Percentiles rank a stretch among this genome's conserved stretches.
Conservation (phyloP, 2,113 vertebrate genomes). For the Dermatemys mawii region DNA sequence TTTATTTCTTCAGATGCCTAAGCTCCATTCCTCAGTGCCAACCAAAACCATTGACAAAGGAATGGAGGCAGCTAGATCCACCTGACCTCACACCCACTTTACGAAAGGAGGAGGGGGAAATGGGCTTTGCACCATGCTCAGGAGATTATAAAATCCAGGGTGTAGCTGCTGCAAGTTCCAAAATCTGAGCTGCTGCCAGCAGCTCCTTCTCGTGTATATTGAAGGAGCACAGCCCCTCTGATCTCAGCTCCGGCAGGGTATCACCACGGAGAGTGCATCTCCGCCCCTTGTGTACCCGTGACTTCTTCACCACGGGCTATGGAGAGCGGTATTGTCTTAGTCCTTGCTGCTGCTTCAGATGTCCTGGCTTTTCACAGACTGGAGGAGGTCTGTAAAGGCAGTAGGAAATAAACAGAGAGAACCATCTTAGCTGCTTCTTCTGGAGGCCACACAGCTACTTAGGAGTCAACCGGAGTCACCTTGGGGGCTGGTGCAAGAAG, state of each 20-base stretch:
- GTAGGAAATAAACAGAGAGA: background rate
- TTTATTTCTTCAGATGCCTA: background rate
- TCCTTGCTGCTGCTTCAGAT: background rate
- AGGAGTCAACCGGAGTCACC: background rate
- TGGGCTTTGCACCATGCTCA: background rate
- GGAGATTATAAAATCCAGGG: background rate
- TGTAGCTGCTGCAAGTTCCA: background rate
- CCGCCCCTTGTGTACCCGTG: background rate
- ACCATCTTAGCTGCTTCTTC: background rate
- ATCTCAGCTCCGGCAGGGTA: background rate
- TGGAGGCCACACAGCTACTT: background rate
- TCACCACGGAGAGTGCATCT: background rate
- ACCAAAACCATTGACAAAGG: background rate
- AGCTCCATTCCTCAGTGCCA: background rate
- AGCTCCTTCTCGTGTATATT: rapidly evolving
- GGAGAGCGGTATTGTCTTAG: background rate
- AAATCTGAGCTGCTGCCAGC: background rate
- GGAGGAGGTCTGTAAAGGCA: background rate
- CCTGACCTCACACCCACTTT: rapidly evolving
- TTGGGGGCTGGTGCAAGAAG: background rate
- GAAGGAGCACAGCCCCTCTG: background rate
- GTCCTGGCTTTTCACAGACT: background rate
- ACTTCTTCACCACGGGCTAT: background rate
- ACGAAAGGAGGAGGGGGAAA: background rate
- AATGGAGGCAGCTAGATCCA: background rate